Evolutionary conservation across 2,113 vertebrate genomes (phyloP), one percentile per base, ranked within the genome.

Genomic region (Chamaea fasciata): DNA sequence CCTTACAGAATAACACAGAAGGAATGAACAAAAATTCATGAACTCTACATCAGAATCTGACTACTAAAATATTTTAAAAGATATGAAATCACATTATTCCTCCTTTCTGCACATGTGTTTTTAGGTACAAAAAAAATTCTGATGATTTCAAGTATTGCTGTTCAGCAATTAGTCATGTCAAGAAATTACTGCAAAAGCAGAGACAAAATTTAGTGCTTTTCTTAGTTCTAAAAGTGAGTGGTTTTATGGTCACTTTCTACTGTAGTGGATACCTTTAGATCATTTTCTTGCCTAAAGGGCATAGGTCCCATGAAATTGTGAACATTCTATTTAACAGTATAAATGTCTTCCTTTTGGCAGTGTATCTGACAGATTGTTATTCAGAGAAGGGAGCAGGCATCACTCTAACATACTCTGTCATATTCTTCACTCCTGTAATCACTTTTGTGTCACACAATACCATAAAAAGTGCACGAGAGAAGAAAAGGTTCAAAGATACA

Each of bases 311-410:
- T 71, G 87, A 75, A 95, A 94, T 59, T 55, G 82, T 73, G 67
- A 91, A 87, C 87, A 87, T 89, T 90, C 57, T 87, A 65, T 87
- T 95, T 94, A 95, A 80, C 77, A 82, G 78, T 87, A 89, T 82
- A 91, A 92, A 91, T 68, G 59, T 73, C 70, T 87, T 91, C 70
- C 71, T 89, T 87, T 85, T 90, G 70, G 74, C 84, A 86, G 56
- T 7, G 20, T 59, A 60, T 77, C 47, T 81, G 80, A 94, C 8
- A 89, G 64, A 93, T 12, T 52, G 87, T 33, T 92, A 71, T 75
- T 92, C 69, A 62, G 69, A 82, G 69, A 81, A 94, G 35, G 74
- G 6, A 94, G 28, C 31, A 86, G 47, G 60, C 60, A 92, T 65
- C 82, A n/a, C 62, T 92, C 47, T 75, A 64, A 68, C 30, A 33